A percentile compares a stretch with the other conserved stretches of the same genome.
phyloP scores from a whole-genome alignment of 2,888 invertebrate genomes.

The Rotaria socialis region DNA sequence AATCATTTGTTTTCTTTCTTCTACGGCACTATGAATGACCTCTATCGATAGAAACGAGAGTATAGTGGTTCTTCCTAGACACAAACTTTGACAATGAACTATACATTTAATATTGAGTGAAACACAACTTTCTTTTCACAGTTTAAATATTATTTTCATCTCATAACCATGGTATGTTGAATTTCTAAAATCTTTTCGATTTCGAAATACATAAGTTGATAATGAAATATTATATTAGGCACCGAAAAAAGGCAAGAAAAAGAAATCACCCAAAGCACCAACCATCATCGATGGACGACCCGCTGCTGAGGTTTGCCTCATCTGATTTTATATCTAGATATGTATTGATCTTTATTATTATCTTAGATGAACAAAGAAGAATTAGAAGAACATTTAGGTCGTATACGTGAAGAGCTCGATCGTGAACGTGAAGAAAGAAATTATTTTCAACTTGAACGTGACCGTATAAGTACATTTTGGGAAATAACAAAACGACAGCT shows the following conservation, averaged over 20 bases:
- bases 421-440: constrained; percentile 89
- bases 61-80: background rate
- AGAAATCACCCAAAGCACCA: background rate
- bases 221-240: background rate
- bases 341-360: too few species aligned
- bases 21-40: background rate
- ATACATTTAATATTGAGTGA: background rate
- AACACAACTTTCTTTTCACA: background rate
- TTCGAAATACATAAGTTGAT: too few species aligned
- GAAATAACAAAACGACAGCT: constrained; percentile 84
- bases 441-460: constrained; percentile 87
- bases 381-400: constrained; percentile 78
- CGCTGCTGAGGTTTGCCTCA: background rate
- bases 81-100: background rate
- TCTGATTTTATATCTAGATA: too few species aligned
- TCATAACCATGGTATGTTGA: background rate
- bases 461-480: constrained; percentile 88
- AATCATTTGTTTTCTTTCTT: background rate
- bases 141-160: background rate
- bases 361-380: constrained; percentile 77
- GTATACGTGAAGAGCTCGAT: constrained; percentile 82
- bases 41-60: background rate
- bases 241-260: background rate
- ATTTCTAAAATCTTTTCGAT: background rate
- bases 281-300: constrained; percentile 9